These are phyloP conservation scores for Agrilus cyanescens DNA, from an alignment of 2,888 invertebrate genomes.

Conservation along the genomic window DNA sequence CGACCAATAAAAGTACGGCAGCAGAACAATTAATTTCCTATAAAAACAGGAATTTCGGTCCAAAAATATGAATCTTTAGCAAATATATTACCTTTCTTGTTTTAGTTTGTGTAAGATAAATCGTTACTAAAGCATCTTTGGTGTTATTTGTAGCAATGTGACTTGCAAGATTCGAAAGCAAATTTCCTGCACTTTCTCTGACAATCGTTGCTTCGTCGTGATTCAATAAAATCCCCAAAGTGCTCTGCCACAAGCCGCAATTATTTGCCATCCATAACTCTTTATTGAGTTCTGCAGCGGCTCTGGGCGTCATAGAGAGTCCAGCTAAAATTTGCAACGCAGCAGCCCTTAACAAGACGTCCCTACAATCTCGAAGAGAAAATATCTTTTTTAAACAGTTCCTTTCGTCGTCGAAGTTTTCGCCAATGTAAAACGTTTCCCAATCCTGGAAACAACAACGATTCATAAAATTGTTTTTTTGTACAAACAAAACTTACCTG, in stretches of 20 bases:
- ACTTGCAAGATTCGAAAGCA: slow-evolving; percentile 37
- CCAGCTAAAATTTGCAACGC: slow-evolving; percentile 40
- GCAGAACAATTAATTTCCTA: too few relatives aligned
- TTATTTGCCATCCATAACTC: slow-evolving; percentile 23
- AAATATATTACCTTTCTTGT: slow-evolving; percentile 5
- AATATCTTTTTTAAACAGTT: slow-evolving; percentile 5
- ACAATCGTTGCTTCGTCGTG: slow-evolving; percentile 42
- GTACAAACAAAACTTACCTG: slow-evolving; percentile 27
- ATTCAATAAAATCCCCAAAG: slow-evolving; percentile 31
- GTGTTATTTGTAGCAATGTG: slow-evolving; percentile 15
- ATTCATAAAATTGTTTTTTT: neutral
- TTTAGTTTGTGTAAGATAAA: slow-evolving; percentile 4
- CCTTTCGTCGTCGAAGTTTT: slow-evolving; percentile 21
- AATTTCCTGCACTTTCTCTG: slow-evolving; percentile 42
- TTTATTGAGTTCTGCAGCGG: slow-evolving; percentile 26
- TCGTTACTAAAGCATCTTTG: slow-evolving; percentile 3
- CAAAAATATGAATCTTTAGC: neutral
- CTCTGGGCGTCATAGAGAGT: slow-evolving; percentile 29
- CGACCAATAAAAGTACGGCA: too few relatives aligned
- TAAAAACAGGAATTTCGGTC: too few relatives aligned
- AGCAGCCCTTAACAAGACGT: slow-evolving; percentile 41
- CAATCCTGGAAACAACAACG: slow-evolving; percentile 21
- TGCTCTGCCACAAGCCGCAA: slow-evolving; percentile 28
- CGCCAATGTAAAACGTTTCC: slow-evolving; percentile 29
- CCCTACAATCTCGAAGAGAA: slow-evolving; percentile 26